Conservation (phyloP, 2,797 vertebrate genomes). For the Ctenopoma multispine region DNA sequence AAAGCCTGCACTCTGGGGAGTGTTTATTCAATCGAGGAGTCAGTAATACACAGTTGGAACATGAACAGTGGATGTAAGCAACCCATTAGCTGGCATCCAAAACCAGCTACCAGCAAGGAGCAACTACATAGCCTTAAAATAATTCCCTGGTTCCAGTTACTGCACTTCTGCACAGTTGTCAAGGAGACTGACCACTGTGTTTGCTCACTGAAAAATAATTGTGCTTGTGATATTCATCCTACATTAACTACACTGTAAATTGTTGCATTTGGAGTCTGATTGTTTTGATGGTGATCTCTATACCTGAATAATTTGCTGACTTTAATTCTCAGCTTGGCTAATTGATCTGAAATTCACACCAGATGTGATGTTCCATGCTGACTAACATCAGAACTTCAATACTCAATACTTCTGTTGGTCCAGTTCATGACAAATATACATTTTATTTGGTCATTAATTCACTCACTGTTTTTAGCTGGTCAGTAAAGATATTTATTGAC, state of each 20-base stretch:
- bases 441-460: background rate
- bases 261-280: slow-evolving; percentile 7
- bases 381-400: background rate
- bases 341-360: slow-evolving; percentile 11
- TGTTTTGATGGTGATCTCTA: slow-evolving; percentile 25
- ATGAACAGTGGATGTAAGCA: slow-evolving; percentile 45
- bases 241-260: slow-evolving; percentile 19
- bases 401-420: background rate
- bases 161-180: slow-evolving; percentile 34
- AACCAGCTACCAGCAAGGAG: slow-evolving; percentile 44
- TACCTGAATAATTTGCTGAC: background rate
- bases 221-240: slow-evolving; percentile 13
- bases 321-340: background rate
- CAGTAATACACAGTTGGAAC: slow-evolving; percentile 38
- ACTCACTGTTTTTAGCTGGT: no score
- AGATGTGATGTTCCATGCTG: background rate
- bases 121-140: slow-evolving; percentile 24
- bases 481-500: no score
- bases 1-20: slow-evolving; percentile 46
- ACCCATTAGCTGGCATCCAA: slow-evolving; percentile 66
- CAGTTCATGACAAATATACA: background rate
- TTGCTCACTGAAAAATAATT: slow-evolving; percentile 21
- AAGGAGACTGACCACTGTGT: slow-evolving; percentile 48
- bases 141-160: slow-evolving; percentile 42
- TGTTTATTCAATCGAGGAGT: slow-evolving; percentile 56